Base-by-base conservation (phyloP, 2,113 vertebrate genomes). In the Charina bottae region DNA sequence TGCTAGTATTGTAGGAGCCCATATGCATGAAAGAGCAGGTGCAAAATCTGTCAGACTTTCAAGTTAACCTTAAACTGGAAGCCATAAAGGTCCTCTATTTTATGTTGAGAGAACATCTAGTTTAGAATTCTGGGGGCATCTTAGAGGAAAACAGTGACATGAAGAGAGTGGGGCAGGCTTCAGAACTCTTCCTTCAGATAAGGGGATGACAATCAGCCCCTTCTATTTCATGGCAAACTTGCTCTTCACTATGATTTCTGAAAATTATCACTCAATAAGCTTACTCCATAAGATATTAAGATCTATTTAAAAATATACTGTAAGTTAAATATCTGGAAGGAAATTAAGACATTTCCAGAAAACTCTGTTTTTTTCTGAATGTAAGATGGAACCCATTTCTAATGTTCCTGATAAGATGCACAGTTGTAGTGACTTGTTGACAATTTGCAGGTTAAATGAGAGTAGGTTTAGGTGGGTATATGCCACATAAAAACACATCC, bases 371-470 rank as follows among this genome's bases (percentile, higher is more conserved):
- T 24, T 24, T 90, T n/a, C 54, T 10, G 33, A 84, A 54, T 24
- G 54, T 46, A 62, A 8, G 58, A 15, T 0, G 0, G 90, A 42
- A 42, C 42, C 42, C 17, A 84, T 83, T 49, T 17, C 68, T 2
- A 13, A 33, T 3, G 78, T 85, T 59, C 33, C 24, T 19, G 46
- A 68, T 85, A 33, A 59, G 56, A 54, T 1, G 90, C 0, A 1
- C 7, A 5, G 49, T 28, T 24, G 4, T 53, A 23, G 23, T 28
- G 4, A 54, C 58, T 0, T 24, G 23, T 72, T 2, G 3, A 4
- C 84, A 2, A 1, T 88, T 83, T 19, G 1, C 17, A 26, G 0
- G 0, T 1, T 87, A 17, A 28, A 6, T 10, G 46, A 54, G 3
- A 2, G 0, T 59, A 6, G 49, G 60, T 0, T 56, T 72, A 26